A percentile compares a stretch with the other conserved stretches of the same genome.
Conservation (phyloP, 1,140 invertebrate species). For the Argopecten irradians region DNA sequence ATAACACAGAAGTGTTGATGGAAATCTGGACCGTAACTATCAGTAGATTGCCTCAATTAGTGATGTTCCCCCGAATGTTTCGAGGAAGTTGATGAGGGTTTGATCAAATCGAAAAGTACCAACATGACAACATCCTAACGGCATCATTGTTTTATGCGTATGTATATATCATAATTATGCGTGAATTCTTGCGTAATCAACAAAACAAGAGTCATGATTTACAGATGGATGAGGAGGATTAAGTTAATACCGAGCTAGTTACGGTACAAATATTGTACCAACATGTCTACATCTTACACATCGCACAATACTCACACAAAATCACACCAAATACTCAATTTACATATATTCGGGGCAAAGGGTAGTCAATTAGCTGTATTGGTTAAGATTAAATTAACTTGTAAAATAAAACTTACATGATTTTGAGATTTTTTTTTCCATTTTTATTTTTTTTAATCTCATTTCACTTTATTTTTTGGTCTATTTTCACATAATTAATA, state of each 20-base stretch:
- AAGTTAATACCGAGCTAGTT: neutral
- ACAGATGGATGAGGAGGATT: neutral
- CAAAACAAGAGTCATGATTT: neutral
- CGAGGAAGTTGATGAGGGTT: neutral
- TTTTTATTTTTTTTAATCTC: neutral
- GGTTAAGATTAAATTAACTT: neutral
- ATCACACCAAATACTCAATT: constrained; percentile 14
- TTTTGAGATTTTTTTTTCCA: neutral
- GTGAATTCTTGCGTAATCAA: neutral
- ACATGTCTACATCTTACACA: neutral
- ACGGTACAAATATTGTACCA: neutral
- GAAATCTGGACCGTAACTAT: neutral
- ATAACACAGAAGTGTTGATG: neutral
- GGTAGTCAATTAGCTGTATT: neutral
- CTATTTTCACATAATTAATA: too few relatives aligned
- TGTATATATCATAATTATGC: neutral
- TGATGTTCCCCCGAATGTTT: too few relatives aligned
- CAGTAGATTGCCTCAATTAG: neutral
- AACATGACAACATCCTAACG: neutral
- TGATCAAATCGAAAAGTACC: neutral
- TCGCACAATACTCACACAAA: constrained; percentile 15
- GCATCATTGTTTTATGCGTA: neutral
- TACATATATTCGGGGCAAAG: neutral
- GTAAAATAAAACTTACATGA: neutral
- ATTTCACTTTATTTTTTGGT: too few relatives aligned